phyloP scores from a whole-genome alignment of 2,113 vertebrate species.

The Pangasianodon hypophthalmus region DNA sequence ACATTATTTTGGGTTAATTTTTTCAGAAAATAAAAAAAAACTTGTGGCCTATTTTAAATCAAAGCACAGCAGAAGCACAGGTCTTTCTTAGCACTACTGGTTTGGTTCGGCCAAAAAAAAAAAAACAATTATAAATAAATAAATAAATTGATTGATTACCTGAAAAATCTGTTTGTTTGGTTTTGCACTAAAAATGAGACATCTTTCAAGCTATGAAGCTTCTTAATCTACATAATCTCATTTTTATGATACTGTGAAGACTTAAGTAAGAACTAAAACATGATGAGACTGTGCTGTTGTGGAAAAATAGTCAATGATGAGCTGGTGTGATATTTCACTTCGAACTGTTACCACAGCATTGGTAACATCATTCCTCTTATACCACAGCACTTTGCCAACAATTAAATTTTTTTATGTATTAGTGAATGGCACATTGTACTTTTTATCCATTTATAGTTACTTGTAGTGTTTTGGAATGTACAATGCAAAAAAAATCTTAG shows the following conservation, averaged over 20 bases:
- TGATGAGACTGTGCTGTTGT: background rate
- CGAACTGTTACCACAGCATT: background rate
- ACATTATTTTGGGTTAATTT: background rate
- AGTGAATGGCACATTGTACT: background rate
- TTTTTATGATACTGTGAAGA: background rate
- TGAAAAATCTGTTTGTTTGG: background rate
- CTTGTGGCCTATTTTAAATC: background rate
- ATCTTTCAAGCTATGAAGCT: background rate
- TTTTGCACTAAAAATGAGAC: background rate
- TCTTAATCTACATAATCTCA: background rate
- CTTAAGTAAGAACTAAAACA: background rate
- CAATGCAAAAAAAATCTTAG: background rate
- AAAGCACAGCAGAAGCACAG: background rate
- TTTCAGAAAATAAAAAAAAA: background rate
- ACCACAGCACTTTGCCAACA: background rate
- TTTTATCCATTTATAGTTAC: background rate
- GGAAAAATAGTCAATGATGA: background rate
- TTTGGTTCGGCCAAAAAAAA: background rate
- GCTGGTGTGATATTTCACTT: too few species aligned
- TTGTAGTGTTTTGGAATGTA: background rate
- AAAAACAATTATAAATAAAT: background rate
- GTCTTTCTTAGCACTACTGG: background rate
- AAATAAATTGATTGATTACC: background rate
- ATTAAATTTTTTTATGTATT: background rate
- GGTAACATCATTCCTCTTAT: background rate